Evolutionary conservation across 2,113 vertebrate genomes (phyloP).

Genomic region (Dicentrarchus labrax): DNA sequence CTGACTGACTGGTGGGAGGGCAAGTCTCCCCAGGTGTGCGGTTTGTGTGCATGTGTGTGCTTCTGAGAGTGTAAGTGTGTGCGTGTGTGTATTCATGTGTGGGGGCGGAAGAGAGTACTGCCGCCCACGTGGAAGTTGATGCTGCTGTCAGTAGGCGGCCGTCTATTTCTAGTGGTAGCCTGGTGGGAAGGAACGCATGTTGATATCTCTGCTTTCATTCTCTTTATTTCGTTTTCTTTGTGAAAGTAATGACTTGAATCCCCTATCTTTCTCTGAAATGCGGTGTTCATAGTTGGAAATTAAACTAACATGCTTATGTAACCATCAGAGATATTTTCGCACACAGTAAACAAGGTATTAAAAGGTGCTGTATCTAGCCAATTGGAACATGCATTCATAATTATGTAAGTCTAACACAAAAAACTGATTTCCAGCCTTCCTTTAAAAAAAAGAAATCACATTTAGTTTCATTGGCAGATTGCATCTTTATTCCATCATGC

Average conservation of each 20-base stretch:
- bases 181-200: constrained; percentile 67
- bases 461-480: background rate
- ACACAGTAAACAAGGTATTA: constrained; percentile 9
- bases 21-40: constrained; percentile 37
- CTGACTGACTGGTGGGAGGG: constrained; percentile 69
- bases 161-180: constrained; percentile 82
- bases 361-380: constrained; percentile 6
- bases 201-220: constrained; percentile 46
- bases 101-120: constrained; percentile 67
- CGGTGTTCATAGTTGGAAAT: background rate
- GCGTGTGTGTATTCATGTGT: constrained; percentile 35
- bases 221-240: constrained; percentile 45
- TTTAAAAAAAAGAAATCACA: too few relatives aligned
- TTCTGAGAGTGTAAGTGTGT: constrained; percentile 27
- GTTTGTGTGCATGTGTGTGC: constrained; percentile 16
- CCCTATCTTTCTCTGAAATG: background rate
- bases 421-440: too few relatives aligned
- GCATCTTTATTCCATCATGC: background rate
- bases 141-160: constrained; percentile 76
- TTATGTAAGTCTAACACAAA: background rate
- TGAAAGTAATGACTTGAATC: constrained; percentile 39
- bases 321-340: background rate
- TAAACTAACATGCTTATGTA: constrained; percentile 20
- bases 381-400: background rate
- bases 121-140: constrained; percentile 76